Percentiles rank a stretch among this genome's conserved stretches.
phyloP scores from a whole-genome alignment of 2,113 vertebrate genomes.

The Calyptomena viridis region DNA sequence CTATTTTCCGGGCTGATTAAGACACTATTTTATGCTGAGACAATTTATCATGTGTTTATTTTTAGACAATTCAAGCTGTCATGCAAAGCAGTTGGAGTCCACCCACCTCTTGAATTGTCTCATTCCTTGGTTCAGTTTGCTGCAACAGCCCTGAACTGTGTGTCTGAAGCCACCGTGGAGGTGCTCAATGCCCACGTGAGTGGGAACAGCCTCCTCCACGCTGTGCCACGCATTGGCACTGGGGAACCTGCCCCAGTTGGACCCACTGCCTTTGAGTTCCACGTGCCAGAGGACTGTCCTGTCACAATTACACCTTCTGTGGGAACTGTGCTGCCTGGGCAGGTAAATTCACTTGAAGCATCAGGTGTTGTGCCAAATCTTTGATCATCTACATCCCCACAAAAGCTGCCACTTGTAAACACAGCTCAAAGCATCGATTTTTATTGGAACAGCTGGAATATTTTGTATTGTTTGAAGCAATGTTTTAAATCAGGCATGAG shows the following conservation, averaged over 20 bases:
- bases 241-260: constrained; percentile 53
- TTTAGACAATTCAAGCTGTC: constrained; percentile 85
- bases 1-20: constrained; percentile 57
- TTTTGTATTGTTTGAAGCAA: neutral
- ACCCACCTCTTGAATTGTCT: constrained; percentile 87
- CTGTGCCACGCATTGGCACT: constrained; percentile 37
- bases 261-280: constrained; percentile 83
- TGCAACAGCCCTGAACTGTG: constrained; percentile 80
- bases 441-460: neutral
- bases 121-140: constrained; percentile 85
- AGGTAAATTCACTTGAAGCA: constrained; percentile 57
- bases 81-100: constrained; percentile 83
- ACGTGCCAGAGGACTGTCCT: constrained; percentile 69
- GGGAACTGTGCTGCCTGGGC: constrained; percentile 78
- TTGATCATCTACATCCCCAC: neutral
- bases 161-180: constrained; percentile 74
- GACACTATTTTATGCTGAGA: constrained; percentile 44
- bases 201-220: constrained; percentile 42
- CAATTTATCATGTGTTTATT: constrained; percentile 55
- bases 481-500: neutral
- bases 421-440: neutral
- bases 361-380: neutral
- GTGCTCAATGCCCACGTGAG: constrained; percentile 73
- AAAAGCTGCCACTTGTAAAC: neutral
- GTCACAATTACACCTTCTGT: constrained; percentile 79